Evolutionary conservation across 2,113 vertebrate genomes (phyloP).

Genomic region (Holacanthus passer): DNA sequence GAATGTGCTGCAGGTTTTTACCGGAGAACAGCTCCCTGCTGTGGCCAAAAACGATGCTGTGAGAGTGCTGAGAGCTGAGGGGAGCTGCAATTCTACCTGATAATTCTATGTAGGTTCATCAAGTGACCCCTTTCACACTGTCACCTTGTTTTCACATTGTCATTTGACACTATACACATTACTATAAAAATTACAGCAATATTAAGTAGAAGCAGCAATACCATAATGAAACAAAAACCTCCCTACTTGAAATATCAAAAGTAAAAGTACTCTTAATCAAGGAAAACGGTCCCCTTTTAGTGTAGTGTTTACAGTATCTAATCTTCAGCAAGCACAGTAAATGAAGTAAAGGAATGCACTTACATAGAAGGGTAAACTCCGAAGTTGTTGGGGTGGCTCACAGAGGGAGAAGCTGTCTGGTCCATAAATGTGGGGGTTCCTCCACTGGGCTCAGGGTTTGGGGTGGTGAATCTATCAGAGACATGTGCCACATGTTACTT

Average conservation of each 20-base stretch:
- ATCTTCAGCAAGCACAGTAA: not conserved
- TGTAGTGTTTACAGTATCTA: not conserved
- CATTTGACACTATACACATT: too few species aligned
- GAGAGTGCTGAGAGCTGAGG: too few species aligned
- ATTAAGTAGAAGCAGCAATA: too few species aligned
- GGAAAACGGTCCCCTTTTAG: not conserved
- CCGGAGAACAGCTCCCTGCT: too few species aligned
- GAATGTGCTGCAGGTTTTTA: too few species aligned
- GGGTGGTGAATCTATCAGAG: constrained; percentile 86
- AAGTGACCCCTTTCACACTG: too few species aligned
- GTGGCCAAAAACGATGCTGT: too few species aligned
- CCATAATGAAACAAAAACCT: too few species aligned
- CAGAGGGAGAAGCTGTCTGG: constrained; percentile 89
- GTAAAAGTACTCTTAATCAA: not conserved
- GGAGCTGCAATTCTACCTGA: too few species aligned
- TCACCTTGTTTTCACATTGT: not conserved
- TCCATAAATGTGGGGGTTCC: constrained; percentile 91
- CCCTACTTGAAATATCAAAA: too few species aligned
- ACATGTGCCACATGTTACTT: constrained; percentile 18
- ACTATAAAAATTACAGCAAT: too few species aligned
- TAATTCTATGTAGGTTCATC: too few species aligned
- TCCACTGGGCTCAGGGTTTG: constrained; percentile 86
- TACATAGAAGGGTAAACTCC: constrained; percentile 90
- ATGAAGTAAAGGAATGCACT: constrained; percentile 57
- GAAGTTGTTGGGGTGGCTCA: constrained; percentile 87